phyloP scores from a whole-genome alignment of 2,113 vertebrate species.

The Hemibagrus wyckioides region DNA sequence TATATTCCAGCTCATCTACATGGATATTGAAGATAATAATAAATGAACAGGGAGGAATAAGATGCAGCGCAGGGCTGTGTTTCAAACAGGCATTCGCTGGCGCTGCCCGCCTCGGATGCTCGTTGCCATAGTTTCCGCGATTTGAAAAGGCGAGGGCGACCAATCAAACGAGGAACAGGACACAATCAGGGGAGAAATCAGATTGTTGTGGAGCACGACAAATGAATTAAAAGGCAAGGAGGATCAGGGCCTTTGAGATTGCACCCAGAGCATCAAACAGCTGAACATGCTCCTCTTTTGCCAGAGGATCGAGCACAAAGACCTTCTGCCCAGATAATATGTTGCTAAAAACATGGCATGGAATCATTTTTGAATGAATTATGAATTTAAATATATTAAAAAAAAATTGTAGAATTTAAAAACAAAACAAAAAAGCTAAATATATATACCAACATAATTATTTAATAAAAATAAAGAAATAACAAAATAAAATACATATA shows the following conservation, averaged over 20 bases:
- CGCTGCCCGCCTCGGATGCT: conserved; percentile 53
- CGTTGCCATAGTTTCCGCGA: conserved; percentile 68
- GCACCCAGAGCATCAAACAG: conserved; percentile 31
- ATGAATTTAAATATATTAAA: background rate
- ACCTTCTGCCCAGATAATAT: background rate
- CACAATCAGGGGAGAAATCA: conserved; percentile 47
- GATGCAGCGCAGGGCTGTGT: conserved; percentile 26
- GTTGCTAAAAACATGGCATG: too few relatives aligned
- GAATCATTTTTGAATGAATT: background rate
- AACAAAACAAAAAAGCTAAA: background rate
- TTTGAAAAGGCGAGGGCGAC: conserved; percentile 53
- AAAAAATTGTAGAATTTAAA: background rate
- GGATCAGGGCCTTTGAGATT: conserved; percentile 47
- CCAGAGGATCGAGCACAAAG: background rate
- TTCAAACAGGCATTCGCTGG: conserved; percentile 62
- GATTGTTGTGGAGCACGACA: conserved; percentile 51
- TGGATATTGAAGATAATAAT: conserved; percentile 69
- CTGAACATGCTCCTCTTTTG: background rate
- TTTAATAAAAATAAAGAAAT: background rate
- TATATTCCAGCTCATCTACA: conserved; percentile 65
- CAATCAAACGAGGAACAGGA: conserved; percentile 47
- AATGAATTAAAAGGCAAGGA: conserved; percentile 48
- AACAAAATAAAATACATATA: background rate
- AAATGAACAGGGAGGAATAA: conserved; percentile 60
- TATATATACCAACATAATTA: background rate